Conservation (phyloP, 2,797 vertebrate species). For the Pseudotriccus pelzelni region DNA sequence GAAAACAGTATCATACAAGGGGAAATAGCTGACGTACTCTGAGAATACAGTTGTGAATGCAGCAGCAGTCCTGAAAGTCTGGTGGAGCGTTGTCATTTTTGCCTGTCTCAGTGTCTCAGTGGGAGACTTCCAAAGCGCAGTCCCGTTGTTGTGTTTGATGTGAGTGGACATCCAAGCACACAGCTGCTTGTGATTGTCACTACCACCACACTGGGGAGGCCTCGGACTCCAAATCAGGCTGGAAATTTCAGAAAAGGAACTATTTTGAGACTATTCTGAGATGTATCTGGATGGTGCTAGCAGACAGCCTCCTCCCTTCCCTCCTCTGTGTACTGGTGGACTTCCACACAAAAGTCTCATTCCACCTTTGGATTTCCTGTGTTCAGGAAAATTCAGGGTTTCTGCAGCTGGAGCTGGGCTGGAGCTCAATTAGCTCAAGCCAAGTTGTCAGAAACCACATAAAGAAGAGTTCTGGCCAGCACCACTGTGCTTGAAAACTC, state of each 20-base stretch:
- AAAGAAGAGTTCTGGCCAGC: not conserved
- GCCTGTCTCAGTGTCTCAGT: not conserved
- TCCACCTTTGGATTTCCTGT: not conserved
- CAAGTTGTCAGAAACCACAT: not conserved
- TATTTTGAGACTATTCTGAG: not conserved
- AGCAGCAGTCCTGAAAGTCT: not conserved
- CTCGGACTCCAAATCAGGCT: not conserved
- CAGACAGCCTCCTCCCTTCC: not conserved
- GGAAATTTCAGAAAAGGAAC: not conserved
- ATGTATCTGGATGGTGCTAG: not conserved
- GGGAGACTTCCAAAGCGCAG: not conserved
- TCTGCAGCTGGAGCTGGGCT: not conserved
- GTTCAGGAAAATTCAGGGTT: not conserved
- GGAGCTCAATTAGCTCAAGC: not conserved
- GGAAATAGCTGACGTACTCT: not conserved
- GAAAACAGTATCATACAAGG: not conserved
- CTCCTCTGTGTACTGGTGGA: not conserved
- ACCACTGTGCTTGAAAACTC: not conserved
- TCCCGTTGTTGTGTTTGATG: not conserved
- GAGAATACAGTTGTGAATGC: not conserved
- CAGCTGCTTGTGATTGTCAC: not conserved
- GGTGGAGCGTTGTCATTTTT: not conserved
- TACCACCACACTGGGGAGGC: not conserved
- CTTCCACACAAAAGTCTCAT: not conserved
- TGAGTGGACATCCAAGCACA: not conserved